phyloP scores from a whole-genome alignment of 1,140 invertebrate species.

The Lithobius niger region DNA sequence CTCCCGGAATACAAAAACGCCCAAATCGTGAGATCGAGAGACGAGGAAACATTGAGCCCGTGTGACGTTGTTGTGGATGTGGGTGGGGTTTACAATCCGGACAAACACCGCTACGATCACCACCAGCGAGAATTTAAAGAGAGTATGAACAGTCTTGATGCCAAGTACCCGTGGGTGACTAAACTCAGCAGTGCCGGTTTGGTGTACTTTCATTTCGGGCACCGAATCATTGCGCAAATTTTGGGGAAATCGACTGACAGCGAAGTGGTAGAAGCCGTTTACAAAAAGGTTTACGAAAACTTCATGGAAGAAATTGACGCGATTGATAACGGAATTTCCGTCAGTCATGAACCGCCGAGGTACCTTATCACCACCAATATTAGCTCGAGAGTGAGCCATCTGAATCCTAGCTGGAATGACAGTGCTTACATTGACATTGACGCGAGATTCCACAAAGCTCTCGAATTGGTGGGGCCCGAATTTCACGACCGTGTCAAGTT shows the following conservation, averaged over 20 bases:
- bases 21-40: conserved; percentile 51
- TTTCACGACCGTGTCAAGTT: conserved; percentile 59
- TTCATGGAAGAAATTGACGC: conserved; percentile 92
- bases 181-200: conserved; percentile 90
- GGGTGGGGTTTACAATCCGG: conserved; percentile 71
- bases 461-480: conserved; percentile 62
- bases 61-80: conserved; percentile 97
- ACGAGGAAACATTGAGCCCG: conserved; percentile 48
- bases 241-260: conserved; percentile 35
- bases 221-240: conserved; percentile 51
- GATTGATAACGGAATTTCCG: conserved; percentile 86
- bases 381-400: conserved; percentile 51
- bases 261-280: conserved; percentile 45
- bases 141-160: conserved; percentile 42
- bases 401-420: conserved; percentile 87
- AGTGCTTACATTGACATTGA: too few relatives aligned
- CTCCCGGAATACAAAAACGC: conserved; percentile 69
- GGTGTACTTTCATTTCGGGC: conserved; percentile 82
- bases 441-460: conserved; percentile 54
- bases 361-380: conserved; percentile 70
- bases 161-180: conserved; percentile 42
- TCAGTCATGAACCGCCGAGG: conserved; percentile 56
- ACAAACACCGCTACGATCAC: conserved; percentile 75
- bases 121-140: conserved; percentile 68
- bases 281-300: conserved; percentile 68